phyloP scores from a whole-genome alignment of 2,888 invertebrate genomes.

The Tetheella fluctuosa region DNA sequence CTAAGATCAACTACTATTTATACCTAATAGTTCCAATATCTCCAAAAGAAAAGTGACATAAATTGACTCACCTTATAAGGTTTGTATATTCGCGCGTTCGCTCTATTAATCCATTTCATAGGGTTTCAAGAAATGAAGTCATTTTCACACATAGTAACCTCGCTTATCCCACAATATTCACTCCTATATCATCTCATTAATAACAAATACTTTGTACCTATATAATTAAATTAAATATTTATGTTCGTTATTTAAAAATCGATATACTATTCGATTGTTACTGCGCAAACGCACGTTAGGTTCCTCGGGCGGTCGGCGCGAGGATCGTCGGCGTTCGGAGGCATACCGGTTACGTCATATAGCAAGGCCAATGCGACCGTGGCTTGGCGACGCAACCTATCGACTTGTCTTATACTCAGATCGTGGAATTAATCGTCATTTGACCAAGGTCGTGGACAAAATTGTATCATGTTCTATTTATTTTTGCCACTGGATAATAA shows the following conservation, averaged over 20 bases:
- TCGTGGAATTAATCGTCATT: slow-evolving; percentile 60
- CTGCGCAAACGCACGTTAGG: slow-evolving; percentile 63
- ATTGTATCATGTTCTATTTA: slow-evolving; percentile 42
- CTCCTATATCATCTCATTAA: neutral
- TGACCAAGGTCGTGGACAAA: slow-evolving; percentile 56
- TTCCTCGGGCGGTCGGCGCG: slow-evolving; percentile 53
- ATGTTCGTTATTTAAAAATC: slow-evolving; percentile 10
- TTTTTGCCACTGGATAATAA: slow-evolving; percentile 27
- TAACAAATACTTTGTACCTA: neutral
- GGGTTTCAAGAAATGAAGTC: neutral
- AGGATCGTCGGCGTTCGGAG: slow-evolving; percentile 52
- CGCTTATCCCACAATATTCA: neutral
- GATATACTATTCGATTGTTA: slow-evolving; percentile 38
- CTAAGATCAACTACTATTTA: too few relatives aligned
- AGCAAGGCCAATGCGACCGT: slow-evolving; percentile 53
- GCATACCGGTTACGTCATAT: slow-evolving; percentile 69
- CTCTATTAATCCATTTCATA: neutral
- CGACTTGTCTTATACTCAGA: slow-evolving; percentile 53
- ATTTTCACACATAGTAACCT: neutral
- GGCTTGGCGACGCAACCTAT: slow-evolving; percentile 55
- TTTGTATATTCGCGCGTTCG: neutral
- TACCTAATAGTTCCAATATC: too few relatives aligned
- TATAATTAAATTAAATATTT: neutral
- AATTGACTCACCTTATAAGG: neutral
- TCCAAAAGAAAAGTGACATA: neutral